phyloP scores from a whole-genome alignment of 2,888 invertebrate genomes.

The Dynastes maya region DNA sequence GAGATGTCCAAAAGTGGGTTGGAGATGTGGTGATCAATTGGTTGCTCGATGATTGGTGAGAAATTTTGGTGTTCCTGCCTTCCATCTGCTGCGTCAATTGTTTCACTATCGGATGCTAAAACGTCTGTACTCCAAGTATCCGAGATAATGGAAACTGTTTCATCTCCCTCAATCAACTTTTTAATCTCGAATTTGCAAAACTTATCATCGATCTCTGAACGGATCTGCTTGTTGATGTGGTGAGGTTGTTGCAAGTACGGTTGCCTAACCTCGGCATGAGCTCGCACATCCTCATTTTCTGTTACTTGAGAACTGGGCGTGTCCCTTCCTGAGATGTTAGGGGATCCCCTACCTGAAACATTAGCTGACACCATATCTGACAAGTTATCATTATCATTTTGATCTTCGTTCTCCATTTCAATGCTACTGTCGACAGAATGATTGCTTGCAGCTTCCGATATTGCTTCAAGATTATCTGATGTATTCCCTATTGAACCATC shows the following conservation, averaged over 20 bases:
- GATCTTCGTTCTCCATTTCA: constrained; percentile 89
- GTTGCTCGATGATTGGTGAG: constrained; percentile 68
- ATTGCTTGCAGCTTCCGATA: constrained; percentile 96
- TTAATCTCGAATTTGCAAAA: constrained; percentile 99
- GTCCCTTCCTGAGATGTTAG: constrained; percentile 97
- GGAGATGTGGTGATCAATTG: constrained; percentile 64
- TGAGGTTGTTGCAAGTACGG: constrained; percentile 69
- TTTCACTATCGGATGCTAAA: constrained; percentile 96
- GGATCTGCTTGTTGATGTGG: constrained; percentile 80
- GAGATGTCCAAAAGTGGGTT: constrained; percentile 79
- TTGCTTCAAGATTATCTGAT: constrained; percentile 94
- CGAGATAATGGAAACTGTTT: constrained; percentile 96
- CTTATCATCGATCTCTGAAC: constrained; percentile 97
- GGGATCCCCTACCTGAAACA: constrained; percentile 91
- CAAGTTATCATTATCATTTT: constrained; percentile 90
- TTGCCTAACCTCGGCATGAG: constrained; percentile 63
- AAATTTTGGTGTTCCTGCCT: constrained; percentile 74
- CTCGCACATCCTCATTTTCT: constrained; percentile 70
- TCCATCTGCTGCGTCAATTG: constrained; percentile 79
- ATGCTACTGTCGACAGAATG: constrained; percentile 94
- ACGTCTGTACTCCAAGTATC: constrained; percentile 99
- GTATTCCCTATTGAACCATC: constrained; percentile 94
- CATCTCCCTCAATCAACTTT: constrained; percentile 83
- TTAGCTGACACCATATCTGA: constrained; percentile 98
- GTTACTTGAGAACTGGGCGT: constrained; percentile 96